A percentile compares a stretch with the other conserved stretches of the same genome.
Evolutionary conservation across 92 coral and sea anemone genomes (phyloP).

Genomic region (Heliopora coerulea): DNA sequence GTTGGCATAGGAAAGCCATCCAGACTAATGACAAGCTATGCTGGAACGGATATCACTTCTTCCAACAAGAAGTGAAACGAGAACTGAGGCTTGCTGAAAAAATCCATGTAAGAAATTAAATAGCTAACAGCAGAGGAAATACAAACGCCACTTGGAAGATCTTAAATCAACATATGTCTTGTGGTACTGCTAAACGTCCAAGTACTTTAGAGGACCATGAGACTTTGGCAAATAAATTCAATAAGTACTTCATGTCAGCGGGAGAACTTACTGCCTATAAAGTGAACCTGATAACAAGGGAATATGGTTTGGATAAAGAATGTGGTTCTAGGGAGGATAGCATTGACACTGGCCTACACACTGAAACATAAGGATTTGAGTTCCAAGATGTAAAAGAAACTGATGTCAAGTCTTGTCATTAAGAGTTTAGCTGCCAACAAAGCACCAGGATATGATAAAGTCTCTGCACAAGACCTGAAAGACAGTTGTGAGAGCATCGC

Average conservation of each 20-base stretch:
- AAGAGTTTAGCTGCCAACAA: too few species aligned
- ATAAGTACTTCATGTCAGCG: slow-evolving; percentile 43
- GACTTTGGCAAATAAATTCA: slow-evolving; percentile 45
- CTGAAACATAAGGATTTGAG: too few species aligned
- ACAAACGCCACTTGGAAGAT: slow-evolving; percentile 49
- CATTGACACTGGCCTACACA: too few species aligned
- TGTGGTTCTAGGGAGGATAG: too few species aligned
- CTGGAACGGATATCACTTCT: slow-evolving; percentile 59
- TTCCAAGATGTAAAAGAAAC: too few species aligned
- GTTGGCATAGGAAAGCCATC: slow-evolving; percentile 43
- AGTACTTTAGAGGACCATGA: slow-evolving; percentile 39
- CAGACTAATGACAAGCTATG: slow-evolving; percentile 46
- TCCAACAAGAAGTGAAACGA: slow-evolving; percentile 55
- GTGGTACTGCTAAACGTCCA: slow-evolving; percentile 16
- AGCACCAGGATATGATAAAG: too few species aligned
- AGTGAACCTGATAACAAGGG: slow-evolving; percentile 32
- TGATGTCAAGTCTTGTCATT: too few species aligned
- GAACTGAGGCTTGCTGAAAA: slow-evolving; percentile 52
- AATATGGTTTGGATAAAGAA: slow-evolving; percentile 27
- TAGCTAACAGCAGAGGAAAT: slow-evolving; percentile 28
- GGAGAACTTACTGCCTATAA: slow-evolving; percentile 39
- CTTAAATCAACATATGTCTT: slow-evolving; percentile 28
- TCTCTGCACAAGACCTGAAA: too few species aligned
- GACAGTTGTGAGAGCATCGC: too few species aligned
- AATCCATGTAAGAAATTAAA: slow-evolving; percentile 23